Conservation (phyloP, 2,797 vertebrate genomes). For the Enteromius afrohamiltoni region DNA sequence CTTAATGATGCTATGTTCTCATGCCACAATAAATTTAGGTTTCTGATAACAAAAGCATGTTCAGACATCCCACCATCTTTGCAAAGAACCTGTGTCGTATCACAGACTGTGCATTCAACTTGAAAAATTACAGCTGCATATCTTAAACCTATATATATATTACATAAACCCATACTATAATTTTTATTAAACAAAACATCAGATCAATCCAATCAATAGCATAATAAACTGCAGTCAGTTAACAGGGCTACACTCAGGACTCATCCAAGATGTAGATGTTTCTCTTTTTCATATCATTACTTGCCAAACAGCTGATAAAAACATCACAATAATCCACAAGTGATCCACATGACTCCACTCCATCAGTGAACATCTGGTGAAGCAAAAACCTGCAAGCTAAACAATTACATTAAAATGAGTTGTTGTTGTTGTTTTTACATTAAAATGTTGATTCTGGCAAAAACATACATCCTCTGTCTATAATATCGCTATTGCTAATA, state of each 20-base stretch:
- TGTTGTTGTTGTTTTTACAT: background rate
- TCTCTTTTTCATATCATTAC: background rate
- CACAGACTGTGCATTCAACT: background rate
- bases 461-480: background rate
- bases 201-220: background rate
- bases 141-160: background rate
- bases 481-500: background rate
- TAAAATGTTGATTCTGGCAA: background rate
- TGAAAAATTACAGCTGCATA: background rate
- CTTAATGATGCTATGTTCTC: slow-evolving; percentile 11
- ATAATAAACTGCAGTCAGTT: background rate
- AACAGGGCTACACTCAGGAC: background rate
- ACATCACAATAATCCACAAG: background rate
- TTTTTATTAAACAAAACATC: background rate
- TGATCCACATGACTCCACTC: background rate
- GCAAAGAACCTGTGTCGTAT: background rate
- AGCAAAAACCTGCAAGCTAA: background rate
- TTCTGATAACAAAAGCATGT: slow-evolving; percentile 35
- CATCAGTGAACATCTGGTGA: background rate
- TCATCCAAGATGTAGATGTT: background rate
- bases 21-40: slow-evolving; percentile 2
- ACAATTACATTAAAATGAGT: background rate
- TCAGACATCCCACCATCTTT: background rate
- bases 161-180: too few species aligned
- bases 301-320: background rate